Conservation (phyloP, 2,888 invertebrate species). For the Hydropsyche betteni region DNA sequence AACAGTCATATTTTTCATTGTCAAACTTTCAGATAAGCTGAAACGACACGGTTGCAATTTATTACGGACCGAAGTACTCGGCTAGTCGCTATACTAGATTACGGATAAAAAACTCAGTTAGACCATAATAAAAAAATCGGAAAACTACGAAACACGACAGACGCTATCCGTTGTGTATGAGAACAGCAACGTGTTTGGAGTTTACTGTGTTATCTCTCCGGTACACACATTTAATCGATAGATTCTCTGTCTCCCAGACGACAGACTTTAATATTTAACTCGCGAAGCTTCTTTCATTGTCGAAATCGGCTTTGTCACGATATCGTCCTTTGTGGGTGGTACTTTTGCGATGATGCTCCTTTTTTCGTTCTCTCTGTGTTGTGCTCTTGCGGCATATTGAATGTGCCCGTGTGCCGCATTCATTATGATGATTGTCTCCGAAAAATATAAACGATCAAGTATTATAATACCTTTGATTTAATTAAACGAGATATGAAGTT, state of each 20-base stretch:
- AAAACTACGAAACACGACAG: background rate
- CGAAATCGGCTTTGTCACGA: background rate
- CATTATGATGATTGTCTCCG: too few relatives aligned
- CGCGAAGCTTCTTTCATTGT: slow-evolving; percentile 25
- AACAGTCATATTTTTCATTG: slow-evolving; percentile 23
- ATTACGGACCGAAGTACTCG: slow-evolving; percentile 7
- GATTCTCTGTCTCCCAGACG: slow-evolving; percentile 46
- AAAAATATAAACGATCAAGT: too few relatives aligned
- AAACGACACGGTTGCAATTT: slow-evolving; percentile 33
- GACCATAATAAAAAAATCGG: background rate
- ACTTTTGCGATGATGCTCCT: too few relatives aligned
- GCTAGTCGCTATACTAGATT: background rate
- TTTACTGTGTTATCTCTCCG: background rate
- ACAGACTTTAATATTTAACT: slow-evolving; percentile 47
- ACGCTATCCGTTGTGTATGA: background rate
- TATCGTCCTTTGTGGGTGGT: too few relatives aligned
- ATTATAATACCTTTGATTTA: too few relatives aligned
- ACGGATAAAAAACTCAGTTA: background rate
- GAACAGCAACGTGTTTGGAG: background rate
- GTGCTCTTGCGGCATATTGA: too few relatives aligned
- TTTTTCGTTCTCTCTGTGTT: too few relatives aligned
- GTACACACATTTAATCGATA: slow-evolving; percentile 45
- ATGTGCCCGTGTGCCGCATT: too few relatives aligned
- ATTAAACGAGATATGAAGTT: too few relatives aligned
- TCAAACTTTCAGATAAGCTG: slow-evolving; percentile 32